Evolutionary conservation across 1,140 invertebrate genomes (phyloP).

Genomic region (Lordiphosa mommai): DNA sequence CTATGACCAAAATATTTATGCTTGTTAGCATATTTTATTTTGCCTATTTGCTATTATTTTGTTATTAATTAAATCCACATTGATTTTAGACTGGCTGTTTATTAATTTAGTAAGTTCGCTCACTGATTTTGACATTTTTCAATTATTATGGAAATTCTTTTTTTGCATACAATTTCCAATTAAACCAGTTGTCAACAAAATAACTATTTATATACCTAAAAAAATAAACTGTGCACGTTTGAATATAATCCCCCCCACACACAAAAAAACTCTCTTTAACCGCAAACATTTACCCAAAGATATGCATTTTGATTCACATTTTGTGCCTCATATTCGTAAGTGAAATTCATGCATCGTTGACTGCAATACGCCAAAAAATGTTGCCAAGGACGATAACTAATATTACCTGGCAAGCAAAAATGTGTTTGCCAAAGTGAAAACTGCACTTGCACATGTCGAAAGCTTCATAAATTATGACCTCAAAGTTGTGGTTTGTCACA

Average conservation of each 20-base stretch:
- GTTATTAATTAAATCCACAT: too few relatives aligned
- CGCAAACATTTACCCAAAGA: constrained; percentile 71
- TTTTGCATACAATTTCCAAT: neutral
- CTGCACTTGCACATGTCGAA: constrained; percentile 12
- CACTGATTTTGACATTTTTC: constrained; percentile 20
- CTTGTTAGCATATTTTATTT: too few relatives aligned
- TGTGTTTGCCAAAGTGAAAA: constrained; percentile 9
- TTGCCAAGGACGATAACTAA: constrained; percentile 56
- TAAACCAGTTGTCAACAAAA: neutral
- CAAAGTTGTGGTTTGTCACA: constrained; percentile 23
- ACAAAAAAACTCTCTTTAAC: constrained; percentile 9
- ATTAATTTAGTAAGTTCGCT: constrained; percentile 1
- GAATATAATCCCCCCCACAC: too few relatives aligned
- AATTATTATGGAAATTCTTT: constrained; percentile 13
- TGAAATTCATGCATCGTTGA: constrained; percentile 72
- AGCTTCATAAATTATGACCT: constrained; percentile 58
- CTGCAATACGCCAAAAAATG: constrained; percentile 69
- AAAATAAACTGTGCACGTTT: neutral
- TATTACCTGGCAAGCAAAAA: constrained; percentile 42
- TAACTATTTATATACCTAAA: neutral
- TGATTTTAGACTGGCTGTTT: neutral
- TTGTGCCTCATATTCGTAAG: constrained; percentile 30
- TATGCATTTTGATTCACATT: constrained; percentile 69
- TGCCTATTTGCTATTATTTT: too few relatives aligned
- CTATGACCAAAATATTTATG: too few relatives aligned